Percentiles rank a stretch among this genome's conserved stretches.
These are phyloP conservation scores for Macropodus opercularis DNA, from an alignment of 2,797 vertebrate species.

Conservation along the genomic window DNA sequence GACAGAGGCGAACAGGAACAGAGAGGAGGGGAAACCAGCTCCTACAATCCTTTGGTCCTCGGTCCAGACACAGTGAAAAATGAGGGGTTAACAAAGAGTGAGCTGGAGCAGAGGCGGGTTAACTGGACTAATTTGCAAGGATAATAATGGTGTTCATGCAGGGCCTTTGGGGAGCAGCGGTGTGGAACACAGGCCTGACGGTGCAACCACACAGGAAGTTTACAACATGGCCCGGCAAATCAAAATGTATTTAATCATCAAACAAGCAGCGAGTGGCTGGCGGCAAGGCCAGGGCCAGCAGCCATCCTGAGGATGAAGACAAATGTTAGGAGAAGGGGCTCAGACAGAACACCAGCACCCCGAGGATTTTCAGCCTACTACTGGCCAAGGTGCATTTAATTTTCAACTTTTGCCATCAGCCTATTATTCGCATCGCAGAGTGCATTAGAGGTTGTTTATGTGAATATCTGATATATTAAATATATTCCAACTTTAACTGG, in stretches of 20 bases:
- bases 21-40: conserved; percentile 13
- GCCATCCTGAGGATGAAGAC: conserved; percentile 73
- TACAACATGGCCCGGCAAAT: conserved; percentile 76
- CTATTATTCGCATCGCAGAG: conserved; percentile 30
- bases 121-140: conserved; percentile 80
- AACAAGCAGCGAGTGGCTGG: conserved; percentile 63
- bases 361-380: conserved; percentile 43
- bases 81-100: conserved; percentile 80
- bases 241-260: conserved; percentile 82
- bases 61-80: conserved; percentile 78
- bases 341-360: conserved; percentile 48
- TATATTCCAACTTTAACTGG: conserved; percentile 47
- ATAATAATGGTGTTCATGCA: conserved; percentile 77
- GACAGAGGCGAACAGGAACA: conserved; percentile 48
- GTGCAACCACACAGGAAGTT: conserved; percentile 83
- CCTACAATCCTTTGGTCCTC: conserved; percentile 50
- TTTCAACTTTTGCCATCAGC: conserved; percentile 51
- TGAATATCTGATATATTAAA: conserved; percentile 55
- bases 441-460: conserved; percentile 52
- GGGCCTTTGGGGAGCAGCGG: conserved; percentile 69
- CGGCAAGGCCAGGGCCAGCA: conserved; percentile 63
- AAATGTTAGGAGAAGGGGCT: conserved; percentile 67
- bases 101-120: conserved; percentile 70
- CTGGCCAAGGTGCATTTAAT: conserved; percentile 43
- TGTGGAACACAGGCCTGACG: conserved; percentile 71